These are phyloP conservation scores for Adelges cooleyi DNA, from an alignment of 1,140 invertebrate genomes.

Conservation along the genomic window DNA sequence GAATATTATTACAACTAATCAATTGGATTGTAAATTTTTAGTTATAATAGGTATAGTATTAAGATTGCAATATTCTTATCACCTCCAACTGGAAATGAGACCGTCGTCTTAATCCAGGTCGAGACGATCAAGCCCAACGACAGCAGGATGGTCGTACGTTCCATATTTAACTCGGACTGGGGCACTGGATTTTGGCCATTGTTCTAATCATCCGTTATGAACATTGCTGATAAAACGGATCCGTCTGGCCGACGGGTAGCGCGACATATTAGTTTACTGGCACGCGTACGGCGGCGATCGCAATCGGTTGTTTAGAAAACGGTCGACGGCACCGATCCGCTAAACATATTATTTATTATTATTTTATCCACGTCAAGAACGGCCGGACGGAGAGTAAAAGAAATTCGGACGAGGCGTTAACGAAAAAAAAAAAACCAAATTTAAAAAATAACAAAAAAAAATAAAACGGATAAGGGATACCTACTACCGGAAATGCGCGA, in stretches of 20 bases:
- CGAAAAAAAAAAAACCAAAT: too few species aligned
- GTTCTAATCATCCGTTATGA: background rate
- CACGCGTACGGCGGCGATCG: background rate
- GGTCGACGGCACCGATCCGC: background rate
- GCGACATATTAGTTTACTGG: background rate
- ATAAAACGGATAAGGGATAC: too few species aligned
- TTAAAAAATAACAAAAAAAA: background rate
- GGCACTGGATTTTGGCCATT: background rate
- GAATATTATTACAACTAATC: too few species aligned
- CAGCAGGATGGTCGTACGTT: background rate
- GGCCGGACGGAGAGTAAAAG: background rate
- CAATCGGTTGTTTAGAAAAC: background rate
- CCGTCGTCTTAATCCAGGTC: background rate
- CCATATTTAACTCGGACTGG: background rate
- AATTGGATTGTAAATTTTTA: too few species aligned
- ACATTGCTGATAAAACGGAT: background rate
- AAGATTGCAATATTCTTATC: background rate
- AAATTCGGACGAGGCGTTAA: background rate
- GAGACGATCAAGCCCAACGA: conserved; percentile 1
- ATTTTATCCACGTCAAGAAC: background rate
- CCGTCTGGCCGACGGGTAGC: too few species aligned
- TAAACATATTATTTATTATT: background rate
- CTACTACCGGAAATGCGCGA: conserved; percentile 6
- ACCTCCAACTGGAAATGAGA: background rate
- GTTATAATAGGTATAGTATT: too few species aligned